Conservation (phyloP, 2,888 invertebrate species). For the Embidobia sp. region DNA sequence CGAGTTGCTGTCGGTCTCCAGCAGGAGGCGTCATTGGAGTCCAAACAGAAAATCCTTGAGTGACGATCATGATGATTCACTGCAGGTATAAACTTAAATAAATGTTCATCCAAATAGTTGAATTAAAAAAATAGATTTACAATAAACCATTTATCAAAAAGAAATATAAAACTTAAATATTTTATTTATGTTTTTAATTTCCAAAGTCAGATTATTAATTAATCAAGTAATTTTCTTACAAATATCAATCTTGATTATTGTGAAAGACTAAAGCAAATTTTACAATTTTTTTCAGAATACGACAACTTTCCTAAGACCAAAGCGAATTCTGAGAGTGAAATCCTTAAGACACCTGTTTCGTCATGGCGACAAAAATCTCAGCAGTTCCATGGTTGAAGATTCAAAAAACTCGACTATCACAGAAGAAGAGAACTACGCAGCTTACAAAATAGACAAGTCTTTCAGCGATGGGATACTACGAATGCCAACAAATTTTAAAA, state of each 20-base stretch:
- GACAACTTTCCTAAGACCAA: conserved; percentile 69
- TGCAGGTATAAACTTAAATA: no score
- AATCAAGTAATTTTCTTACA: no score
- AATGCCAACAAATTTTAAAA: conserved; percentile 35
- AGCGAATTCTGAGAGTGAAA: conserved; percentile 83
- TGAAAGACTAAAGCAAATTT: no score
- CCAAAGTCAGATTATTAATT: no score
- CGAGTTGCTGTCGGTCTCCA: conserved; percentile 82
- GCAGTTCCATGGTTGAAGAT: conserved; percentile 14
- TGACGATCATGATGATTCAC: no score
- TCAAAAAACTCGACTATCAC: conserved; percentile 71
- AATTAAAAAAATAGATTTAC: no score
- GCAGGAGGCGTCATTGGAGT: conserved; percentile 82
- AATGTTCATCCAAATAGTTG: no score
- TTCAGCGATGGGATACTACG: conserved; percentile 76
- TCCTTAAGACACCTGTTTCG: conserved; percentile 83
- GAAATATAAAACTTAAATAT: no score
- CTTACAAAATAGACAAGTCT: conserved; percentile 76
- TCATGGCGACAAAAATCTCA: conserved; percentile 73
- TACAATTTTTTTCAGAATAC: conserved; percentile 29
- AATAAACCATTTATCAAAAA: no score
- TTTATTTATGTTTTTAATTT: no score
- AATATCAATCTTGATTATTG: no score
- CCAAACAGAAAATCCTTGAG: no score
- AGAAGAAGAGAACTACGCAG: conserved; percentile 69